A percentile compares a stretch with the other conserved stretches of the same genome.
Evolutionary conservation across 2,797 vertebrate genomes (phyloP).

Genomic region (Tenualosa ilisha): DNA sequence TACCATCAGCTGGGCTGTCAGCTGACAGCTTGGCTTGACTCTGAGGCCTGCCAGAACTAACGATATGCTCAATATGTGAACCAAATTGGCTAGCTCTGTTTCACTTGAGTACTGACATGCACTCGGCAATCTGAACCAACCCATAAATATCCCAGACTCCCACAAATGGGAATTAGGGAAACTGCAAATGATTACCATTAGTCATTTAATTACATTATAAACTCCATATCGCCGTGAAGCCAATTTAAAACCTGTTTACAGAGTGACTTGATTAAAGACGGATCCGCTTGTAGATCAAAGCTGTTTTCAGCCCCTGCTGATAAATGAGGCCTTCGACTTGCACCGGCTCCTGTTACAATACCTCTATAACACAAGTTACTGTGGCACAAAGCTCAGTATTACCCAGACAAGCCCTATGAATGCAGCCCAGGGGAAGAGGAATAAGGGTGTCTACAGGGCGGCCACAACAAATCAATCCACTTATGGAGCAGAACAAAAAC

Average conservation of each 20-base stretch:
- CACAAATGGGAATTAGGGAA: slow-evolving; percentile 67
- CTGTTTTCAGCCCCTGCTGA: neutral
- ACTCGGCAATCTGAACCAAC: slow-evolving; percentile 75
- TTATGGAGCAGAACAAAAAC: neutral
- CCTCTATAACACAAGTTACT: neutral
- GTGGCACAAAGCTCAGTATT: neutral
- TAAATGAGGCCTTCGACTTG: neutral
- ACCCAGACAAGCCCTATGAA: neutral
- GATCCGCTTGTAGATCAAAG: neutral
- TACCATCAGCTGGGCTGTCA: too few species aligned
- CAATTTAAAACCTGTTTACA: slow-evolving; percentile 64
- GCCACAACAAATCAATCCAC: neutral
- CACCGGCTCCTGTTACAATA: neutral
- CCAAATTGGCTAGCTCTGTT: slow-evolving; percentile 69
- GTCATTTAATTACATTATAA: slow-evolving; percentile 74
- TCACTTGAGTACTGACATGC: slow-evolving; percentile 70
- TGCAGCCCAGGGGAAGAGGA: neutral
- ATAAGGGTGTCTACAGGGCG: neutral
- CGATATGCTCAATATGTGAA: slow-evolving; percentile 28
- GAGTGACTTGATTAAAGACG: slow-evolving; percentile 50
- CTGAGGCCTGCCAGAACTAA: too few species aligned
- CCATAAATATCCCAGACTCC: slow-evolving; percentile 72
- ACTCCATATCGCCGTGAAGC: slow-evolving; percentile 64
- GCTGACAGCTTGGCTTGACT: too few species aligned
- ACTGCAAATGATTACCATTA: slow-evolving; percentile 78